Conservation (phyloP, 2,113 vertebrate genomes). For the Oxyura jamaicensis region DNA sequence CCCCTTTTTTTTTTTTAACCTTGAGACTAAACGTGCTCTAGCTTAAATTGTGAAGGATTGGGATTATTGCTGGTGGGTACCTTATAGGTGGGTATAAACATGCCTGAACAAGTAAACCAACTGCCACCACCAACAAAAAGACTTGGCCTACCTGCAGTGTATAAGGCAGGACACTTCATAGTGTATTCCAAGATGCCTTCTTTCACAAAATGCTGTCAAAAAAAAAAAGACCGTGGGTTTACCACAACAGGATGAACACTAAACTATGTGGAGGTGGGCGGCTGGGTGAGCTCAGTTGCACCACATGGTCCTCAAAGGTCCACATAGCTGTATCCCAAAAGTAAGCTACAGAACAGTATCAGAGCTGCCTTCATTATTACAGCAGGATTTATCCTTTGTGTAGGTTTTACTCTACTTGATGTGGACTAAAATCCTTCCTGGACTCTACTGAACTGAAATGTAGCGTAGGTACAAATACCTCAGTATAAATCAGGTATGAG, state of each 20-base stretch:
- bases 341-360: background rate
- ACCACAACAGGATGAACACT: accelerated
- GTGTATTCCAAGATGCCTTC: background rate
- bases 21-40: background rate
- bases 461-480: background rate
- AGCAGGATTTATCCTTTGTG: background rate
- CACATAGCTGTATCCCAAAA: accelerated
- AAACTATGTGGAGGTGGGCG: background rate
- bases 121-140: background rate
- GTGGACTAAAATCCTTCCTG: background rate
- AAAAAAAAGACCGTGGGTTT: background rate
- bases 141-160: background rate
- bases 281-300: background rate
- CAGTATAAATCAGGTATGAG: background rate
- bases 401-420: background rate
- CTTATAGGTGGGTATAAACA: background rate
- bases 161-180: background rate
- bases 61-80: background rate
- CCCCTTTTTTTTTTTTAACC: background rate
- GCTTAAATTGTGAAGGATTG: background rate
- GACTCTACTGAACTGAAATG: background rate
- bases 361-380: background rate
- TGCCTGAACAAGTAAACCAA: background rate
- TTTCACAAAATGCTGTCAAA: background rate
- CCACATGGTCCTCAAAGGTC: background rate